These are phyloP conservation scores for Ricordea florida DNA, from an alignment of 92 coral and sea anemone genomes.

Conservation along the genomic window DNA sequence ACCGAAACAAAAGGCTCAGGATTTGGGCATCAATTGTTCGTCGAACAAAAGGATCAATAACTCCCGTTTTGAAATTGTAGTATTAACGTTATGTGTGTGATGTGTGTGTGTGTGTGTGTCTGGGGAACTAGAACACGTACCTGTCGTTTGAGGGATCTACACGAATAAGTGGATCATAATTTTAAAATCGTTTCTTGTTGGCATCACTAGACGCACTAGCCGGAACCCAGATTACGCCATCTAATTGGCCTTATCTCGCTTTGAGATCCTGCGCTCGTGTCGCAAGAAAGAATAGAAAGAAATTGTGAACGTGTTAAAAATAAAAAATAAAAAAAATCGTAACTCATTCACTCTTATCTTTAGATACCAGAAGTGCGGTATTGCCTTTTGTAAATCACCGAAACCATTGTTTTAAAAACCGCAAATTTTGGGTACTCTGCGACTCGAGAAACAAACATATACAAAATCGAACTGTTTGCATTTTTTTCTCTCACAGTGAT, in stretches of 20 bases:
- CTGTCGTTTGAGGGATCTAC: no score
- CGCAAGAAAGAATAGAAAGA: conserved; percentile 6
- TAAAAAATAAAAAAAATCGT: background rate
- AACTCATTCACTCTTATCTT: background rate
- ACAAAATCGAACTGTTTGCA: background rate
- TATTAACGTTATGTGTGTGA: background rate
- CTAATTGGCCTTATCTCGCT: conserved; percentile 1
- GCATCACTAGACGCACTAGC: no score
- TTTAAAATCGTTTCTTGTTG: no score
- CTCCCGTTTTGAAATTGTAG: conserved; percentile 8
- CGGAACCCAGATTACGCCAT: background rate
- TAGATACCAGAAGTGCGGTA: background rate
- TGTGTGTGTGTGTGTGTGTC: no score
- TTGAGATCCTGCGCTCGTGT: background rate
- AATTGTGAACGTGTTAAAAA: background rate
- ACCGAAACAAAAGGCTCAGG: conserved; percentile 1
- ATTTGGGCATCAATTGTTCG: background rate
- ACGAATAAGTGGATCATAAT: no score
- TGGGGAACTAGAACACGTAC: no score
- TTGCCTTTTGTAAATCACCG: background rate
- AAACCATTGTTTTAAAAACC: no score
- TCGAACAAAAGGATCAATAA: conserved; percentile 28
- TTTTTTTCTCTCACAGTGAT: background rate
- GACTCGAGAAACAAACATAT: background rate
- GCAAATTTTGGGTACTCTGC: background rate